Evolutionary conservation across 2,113 vertebrate genomes (phyloP).

Genomic region (Gobius niger): DNA sequence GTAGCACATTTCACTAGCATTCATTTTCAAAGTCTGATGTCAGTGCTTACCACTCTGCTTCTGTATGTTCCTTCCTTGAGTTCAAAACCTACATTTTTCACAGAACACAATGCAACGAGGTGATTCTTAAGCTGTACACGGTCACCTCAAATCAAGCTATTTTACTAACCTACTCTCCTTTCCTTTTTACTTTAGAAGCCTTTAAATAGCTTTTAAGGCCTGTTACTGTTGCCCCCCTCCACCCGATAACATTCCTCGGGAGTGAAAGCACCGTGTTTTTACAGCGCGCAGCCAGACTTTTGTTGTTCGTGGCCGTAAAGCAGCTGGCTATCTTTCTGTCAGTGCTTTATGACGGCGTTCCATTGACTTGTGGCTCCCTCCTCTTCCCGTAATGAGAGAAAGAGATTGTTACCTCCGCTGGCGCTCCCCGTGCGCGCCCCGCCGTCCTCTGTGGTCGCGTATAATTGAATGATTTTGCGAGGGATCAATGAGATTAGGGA

Average conservation of each 20-base stretch:
- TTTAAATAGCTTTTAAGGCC: slow-evolving; percentile 28
- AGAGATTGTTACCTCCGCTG: slow-evolving; percentile 51
- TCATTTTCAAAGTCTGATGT: too few relatives aligned
- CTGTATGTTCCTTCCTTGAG: too few relatives aligned
- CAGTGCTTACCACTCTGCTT: too few relatives aligned
- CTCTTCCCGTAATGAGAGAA: slow-evolving; percentile 40
- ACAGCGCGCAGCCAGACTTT: slow-evolving; percentile 14
- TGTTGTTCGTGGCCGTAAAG: slow-evolving; percentile 36
- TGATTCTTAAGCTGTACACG: not conserved
- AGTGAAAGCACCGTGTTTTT: slow-evolving; percentile 36
- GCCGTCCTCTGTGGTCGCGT: slow-evolving; percentile 36
- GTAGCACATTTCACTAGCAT: too few relatives aligned
- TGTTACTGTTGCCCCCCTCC: slow-evolving; percentile 9
- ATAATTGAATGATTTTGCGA: slow-evolving; percentile 73
- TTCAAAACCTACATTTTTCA: not conserved
- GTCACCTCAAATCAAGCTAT: not conserved
- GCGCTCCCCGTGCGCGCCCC: slow-evolving; percentile 34
- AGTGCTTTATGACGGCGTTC: slow-evolving; percentile 46
- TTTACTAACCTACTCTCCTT: not conserved
- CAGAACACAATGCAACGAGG: not conserved
- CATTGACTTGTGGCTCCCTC: slow-evolving; percentile 18
- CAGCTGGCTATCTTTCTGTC: slow-evolving; percentile 23
- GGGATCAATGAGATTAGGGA: slow-evolving; percentile 72
- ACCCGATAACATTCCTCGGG: slow-evolving; percentile 49
- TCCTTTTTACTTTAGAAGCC: not conserved